These are phyloP conservation scores for Imbricaverruca yamaguchii DNA, from an alignment of 2,888 invertebrate species.

Conservation along the genomic window DNA sequence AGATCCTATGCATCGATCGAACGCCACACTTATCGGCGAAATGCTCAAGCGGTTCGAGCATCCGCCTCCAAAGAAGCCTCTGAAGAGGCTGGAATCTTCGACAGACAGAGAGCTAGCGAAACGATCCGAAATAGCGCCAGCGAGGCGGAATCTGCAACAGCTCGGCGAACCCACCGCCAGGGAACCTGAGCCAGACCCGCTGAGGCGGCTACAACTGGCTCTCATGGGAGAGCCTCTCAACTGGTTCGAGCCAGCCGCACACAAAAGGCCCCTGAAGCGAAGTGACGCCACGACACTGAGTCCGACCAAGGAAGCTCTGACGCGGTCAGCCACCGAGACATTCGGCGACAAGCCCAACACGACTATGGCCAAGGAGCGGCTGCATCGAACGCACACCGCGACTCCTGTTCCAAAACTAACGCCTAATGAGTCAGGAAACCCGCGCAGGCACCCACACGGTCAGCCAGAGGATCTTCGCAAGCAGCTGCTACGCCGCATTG, in stretches of 20 bases:
- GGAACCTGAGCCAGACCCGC: neutral
- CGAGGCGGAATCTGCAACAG: neutral
- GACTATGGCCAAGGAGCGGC: neutral
- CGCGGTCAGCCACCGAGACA: neutral
- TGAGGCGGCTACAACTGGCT: neutral
- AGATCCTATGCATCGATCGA: neutral
- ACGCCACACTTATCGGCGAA: neutral
- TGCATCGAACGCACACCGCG: neutral
- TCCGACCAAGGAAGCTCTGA: neutral
- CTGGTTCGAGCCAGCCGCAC: neutral
- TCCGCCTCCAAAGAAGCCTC: neutral
- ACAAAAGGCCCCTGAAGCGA: neutral
- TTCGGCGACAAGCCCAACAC: neutral
- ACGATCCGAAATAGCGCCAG: neutral
- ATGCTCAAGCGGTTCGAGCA: neutral
- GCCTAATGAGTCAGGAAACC: too few species aligned
- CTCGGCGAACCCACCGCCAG: neutral
- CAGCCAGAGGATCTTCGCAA: neutral
- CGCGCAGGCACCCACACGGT: neutral
- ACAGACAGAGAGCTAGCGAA: neutral
- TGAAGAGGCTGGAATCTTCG: neutral
- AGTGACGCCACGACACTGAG: neutral
- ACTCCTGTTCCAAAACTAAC: neutral
- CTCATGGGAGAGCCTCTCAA: neutral
- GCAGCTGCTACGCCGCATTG: neutral